Evolutionary conservation across 37 sponge, comb jelly and placozoan genomes (phyloP), one percentile per base, ranked within the genome.

Genomic region (Agelas oroides): DNA sequence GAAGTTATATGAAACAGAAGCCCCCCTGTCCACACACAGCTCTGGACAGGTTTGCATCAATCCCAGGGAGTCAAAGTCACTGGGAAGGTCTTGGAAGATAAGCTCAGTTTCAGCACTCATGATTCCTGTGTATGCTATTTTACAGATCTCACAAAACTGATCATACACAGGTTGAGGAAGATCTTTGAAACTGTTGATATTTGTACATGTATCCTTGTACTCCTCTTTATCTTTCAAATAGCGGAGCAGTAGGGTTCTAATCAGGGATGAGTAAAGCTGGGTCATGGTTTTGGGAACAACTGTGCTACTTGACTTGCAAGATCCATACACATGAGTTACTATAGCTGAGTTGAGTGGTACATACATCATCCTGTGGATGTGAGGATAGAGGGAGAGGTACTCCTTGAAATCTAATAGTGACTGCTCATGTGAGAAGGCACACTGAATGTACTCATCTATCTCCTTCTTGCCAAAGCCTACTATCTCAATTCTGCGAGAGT

Each of bases 281-380:
- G 81, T 80, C 70, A 80, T 67, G 23, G 81, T 80, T 53, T 56
- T 67, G 20, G 81, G 81, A 21, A 69, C 27, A 28, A n/a, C 35
- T 46, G 46, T 46, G 46, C 46, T 8, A 46, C 46, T 46, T 46
- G 46, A 46, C 6, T 8, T 46, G 8, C 46, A 46, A 46, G 6
- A 12, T n/a, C 33, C 19, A 46, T 71, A 82, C 40, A 72, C 62
- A 12, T 68, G 23, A 20, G 38, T 62, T 11, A 72, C 40, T 14
- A 82, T 82, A 32, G 72, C 73, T 37, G 41, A 14, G 19, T 82
- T 72, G 5, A 82, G 59, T 37, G 83, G 83, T n/a, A 72, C 36
- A 46, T 82, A 82, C 83, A 84, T 75, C 55, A 75, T 6, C 1
- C 65, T 24, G 0, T 53, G 27, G 36, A 84, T 64, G 56, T 18